phyloP scores from a whole-genome alignment of 30 jellyfish, hydroid and myxozoan species.

The Euphysa ruthae region DNA sequence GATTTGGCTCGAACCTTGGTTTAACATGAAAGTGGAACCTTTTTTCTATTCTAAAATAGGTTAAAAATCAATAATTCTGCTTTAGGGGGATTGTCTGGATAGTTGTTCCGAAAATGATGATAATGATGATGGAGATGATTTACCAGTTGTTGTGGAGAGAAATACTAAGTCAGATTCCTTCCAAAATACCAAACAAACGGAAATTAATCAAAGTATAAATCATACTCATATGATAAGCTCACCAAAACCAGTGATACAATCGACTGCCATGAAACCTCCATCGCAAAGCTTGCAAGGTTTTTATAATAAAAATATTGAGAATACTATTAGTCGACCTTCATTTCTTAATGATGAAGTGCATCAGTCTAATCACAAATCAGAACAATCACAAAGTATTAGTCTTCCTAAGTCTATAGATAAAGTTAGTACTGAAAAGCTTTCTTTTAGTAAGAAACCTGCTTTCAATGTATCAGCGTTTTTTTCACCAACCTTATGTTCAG shows the following conservation, averaged over 20 bases:
- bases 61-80: no score
- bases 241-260: no score
- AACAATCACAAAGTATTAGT: not conserved
- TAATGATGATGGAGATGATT: slow-evolving; percentile 16
- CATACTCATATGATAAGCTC: no score
- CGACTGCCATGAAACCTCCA: not conserved
- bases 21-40: no score
- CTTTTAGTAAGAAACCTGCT: slow-evolving; percentile 53
- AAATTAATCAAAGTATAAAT: no score
- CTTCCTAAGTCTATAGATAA: not conserved
- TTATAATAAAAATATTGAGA: not conserved
- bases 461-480: slow-evolving; percentile 88
- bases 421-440: not conserved
- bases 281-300: not conserved
- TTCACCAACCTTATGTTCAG: slow-evolving; percentile 53
- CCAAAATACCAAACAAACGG: no score
- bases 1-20: no score
- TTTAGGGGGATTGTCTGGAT: no score
- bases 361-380: not conserved
- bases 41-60: no score
- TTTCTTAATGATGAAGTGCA: not conserved
- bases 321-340: not conserved
- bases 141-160: no score
- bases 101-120: slow-evolving; percentile 7
- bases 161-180: no score